Percentiles rank a stretch among this genome's conserved stretches.
These are phyloP conservation scores for Tangara arthus DNA, from an alignment of 2,797 vertebrate genomes.

Conservation along the genomic window DNA sequence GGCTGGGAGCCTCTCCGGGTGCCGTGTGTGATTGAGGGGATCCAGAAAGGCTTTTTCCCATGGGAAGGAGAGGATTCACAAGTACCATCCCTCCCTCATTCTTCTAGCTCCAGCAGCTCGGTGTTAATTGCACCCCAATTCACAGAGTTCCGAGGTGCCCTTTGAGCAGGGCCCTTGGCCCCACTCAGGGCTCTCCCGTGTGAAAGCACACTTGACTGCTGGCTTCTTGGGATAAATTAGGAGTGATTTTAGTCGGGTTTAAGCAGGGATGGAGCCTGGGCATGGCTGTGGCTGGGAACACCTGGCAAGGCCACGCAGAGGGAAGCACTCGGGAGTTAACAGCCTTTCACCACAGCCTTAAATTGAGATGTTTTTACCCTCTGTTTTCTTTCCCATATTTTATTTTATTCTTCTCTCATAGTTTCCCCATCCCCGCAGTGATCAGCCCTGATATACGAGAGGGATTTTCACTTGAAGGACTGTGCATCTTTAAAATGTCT, in stretches of 20 bases:
- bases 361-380: conserved; percentile 73
- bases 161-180: not conserved
- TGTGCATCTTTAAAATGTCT: conserved; percentile 81
- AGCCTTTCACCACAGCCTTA: not conserved
- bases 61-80: not conserved
- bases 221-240: not conserved
- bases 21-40: not conserved
- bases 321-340: conserved; percentile 28
- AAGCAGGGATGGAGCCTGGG: not conserved
- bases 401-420: conserved; percentile 70
- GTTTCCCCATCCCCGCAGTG: conserved; percentile 48
- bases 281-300: not conserved
- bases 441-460: conserved; percentile 72
- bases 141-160: not conserved
- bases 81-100: not conserved
- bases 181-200: not conserved
- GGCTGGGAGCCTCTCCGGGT: not conserved
- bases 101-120: not conserved
- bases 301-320: not conserved
- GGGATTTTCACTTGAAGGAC: conserved; percentile 75
- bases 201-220: not conserved
- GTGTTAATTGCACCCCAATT: not conserved
- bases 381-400: conserved; percentile 66
- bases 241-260: not conserved
- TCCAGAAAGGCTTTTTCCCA: not conserved